Evolutionary conservation across 1,140 invertebrate genomes (phyloP).

Genomic region (Diachasma alloeum): DNA sequence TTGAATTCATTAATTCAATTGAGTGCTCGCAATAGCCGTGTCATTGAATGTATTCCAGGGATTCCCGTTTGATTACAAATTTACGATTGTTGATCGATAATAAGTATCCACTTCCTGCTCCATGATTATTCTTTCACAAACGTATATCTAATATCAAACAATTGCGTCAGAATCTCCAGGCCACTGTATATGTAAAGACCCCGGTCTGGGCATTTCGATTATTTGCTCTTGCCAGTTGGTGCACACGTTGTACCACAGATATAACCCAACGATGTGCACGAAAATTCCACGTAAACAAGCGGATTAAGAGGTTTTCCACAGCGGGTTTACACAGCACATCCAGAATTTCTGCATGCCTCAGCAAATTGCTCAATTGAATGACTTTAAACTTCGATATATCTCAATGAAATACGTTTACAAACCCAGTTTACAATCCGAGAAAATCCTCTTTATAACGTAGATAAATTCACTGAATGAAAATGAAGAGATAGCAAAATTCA

Average conservation of each 20-base stretch:
- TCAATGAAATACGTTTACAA: neutral
- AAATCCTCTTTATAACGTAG: neutral
- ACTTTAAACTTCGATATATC: constrained; percentile 12
- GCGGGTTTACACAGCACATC: constrained; percentile 18
- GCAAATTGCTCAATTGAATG: constrained; percentile 23
- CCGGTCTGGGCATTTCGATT: neutral
- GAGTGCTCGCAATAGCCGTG: too few species aligned
- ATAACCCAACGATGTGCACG: neutral
- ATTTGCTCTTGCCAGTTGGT: constrained; percentile 27
- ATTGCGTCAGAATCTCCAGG: neutral
- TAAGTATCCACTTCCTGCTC: too few species aligned
- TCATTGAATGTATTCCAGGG: too few species aligned
- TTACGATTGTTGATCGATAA: too few species aligned
- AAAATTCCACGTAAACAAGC: constrained; percentile 32
- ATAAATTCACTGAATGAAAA: neutral
- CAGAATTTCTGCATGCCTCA: constrained; percentile 4
- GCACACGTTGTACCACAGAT: constrained; percentile 17
- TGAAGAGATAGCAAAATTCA: too few species aligned
- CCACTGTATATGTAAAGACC: neutral
- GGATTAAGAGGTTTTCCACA: constrained; percentile 31
- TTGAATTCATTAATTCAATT: too few species aligned
- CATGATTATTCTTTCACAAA: neutral
- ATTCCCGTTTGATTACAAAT: too few species aligned
- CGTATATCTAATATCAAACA: neutral
- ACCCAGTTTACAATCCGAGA: neutral